These are phyloP conservation scores for Cheilinus undulatus DNA, from an alignment of 2,113 vertebrate genomes.

Conservation along the genomic window DNA sequence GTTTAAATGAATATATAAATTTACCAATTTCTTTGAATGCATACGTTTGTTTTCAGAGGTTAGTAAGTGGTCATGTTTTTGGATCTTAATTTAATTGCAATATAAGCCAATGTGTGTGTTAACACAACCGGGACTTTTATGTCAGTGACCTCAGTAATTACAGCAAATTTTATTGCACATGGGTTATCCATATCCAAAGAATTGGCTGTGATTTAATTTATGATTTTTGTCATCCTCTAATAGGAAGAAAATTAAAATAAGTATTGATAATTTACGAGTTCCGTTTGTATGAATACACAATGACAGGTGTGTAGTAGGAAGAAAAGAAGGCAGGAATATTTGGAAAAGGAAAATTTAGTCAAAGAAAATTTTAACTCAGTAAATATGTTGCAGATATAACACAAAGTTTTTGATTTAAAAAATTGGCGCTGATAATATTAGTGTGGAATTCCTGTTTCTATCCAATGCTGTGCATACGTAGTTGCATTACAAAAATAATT, in stretches of 20 bases:
- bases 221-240: background rate
- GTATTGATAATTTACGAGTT: background rate
- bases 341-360: conserved; percentile 36
- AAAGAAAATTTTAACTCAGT: too few relatives aligned
- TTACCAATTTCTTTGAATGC: too few relatives aligned
- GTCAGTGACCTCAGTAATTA: conserved; percentile 17
- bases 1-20: too few relatives aligned
- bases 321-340: conserved; percentile 40
- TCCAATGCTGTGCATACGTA: background rate
- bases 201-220: conserved; percentile 1
- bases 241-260: background rate
- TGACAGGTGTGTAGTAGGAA: conserved; percentile 45
- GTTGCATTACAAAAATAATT: background rate
- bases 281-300: conserved; percentile 13
- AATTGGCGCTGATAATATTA: background rate
- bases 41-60: background rate
- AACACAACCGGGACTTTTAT: too few relatives aligned
- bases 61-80: background rate
- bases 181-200: conserved; percentile 19
- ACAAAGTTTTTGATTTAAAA: conserved; percentile 21
- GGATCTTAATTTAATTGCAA: too few relatives aligned
- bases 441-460: too few relatives aligned
- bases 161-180: background rate
- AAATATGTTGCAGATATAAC: too few relatives aligned
- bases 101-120: too few relatives aligned